These are phyloP conservation scores for Aegypius monachus DNA, from an alignment of 2,113 vertebrate genomes.

Conservation along the genomic window DNA sequence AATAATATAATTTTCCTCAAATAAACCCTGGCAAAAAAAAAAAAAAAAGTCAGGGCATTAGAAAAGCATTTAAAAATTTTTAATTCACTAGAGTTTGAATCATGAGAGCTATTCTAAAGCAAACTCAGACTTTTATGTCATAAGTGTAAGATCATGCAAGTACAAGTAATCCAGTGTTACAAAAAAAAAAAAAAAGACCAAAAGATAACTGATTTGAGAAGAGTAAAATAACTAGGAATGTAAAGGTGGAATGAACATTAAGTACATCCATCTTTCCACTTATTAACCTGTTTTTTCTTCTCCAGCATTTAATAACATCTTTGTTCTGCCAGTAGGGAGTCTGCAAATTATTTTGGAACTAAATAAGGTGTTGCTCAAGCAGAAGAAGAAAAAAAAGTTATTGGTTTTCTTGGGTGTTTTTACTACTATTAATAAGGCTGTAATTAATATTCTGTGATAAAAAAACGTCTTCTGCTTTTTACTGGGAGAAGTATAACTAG, in stretches of 20 bases:
- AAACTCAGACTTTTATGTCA: not conserved
- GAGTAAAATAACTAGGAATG: not conserved
- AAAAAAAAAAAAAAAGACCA: not conserved
- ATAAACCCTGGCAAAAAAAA: not conserved
- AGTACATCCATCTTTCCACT: not conserved
- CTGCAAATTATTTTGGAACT: not conserved
- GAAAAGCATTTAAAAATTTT: not conserved
- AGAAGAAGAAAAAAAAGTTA: not conserved
- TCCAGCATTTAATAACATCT: not conserved
- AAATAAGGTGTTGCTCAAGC: not conserved
- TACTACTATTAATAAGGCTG: not conserved
- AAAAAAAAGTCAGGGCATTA: not conserved
- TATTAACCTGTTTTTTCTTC: not conserved
- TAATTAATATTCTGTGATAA: not conserved
- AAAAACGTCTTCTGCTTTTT: not conserved
- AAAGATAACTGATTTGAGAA: not conserved
- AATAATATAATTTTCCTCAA: not conserved
- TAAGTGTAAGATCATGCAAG: not conserved
- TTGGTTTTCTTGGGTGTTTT: fast-evolving
- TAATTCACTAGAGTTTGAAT: not conserved
- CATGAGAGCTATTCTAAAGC: not conserved
- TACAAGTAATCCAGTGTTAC: not conserved
- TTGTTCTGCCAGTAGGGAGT: not conserved
- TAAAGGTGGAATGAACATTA: not conserved
- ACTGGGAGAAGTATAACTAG: not conserved